These are phyloP conservation scores for Corella eumyota DNA, from an alignment of 23 tunicate species.

Conservation along the genomic window DNA sequence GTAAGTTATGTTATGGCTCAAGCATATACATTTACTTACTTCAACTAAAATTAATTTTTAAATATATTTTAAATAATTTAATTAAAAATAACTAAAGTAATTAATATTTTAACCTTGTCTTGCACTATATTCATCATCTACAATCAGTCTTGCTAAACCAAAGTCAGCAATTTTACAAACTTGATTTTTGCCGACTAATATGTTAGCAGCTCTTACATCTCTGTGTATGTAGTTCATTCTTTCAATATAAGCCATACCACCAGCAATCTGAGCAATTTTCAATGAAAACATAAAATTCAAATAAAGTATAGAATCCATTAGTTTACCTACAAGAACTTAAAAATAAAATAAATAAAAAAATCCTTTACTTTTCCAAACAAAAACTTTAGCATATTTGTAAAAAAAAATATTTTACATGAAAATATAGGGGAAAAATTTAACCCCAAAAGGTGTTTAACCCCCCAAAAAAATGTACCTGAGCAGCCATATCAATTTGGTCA, in stretches of 20 bases:
- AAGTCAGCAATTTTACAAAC: slow-evolving; percentile 97
- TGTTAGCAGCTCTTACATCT: slow-evolving; percentile 97
- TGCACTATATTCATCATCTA: slow-evolving; percentile 92
- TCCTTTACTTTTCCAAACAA: neutral
- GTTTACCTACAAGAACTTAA: neutral
- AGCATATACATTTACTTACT: too few relatives aligned
- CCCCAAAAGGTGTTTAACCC: neutral
- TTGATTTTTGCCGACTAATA: slow-evolving; percentile 92
- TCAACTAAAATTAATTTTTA: too few relatives aligned
- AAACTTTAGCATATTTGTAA: neutral
- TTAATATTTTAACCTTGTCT: slow-evolving; percentile 88
- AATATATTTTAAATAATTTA: too few relatives aligned
- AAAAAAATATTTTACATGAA: neutral
- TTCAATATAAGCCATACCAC: slow-evolving; percentile 99
- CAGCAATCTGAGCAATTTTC: slow-evolving; percentile 72
- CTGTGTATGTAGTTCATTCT: slow-evolving; percentile 98
- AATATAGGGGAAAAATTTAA: neutral
- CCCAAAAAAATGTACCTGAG: slow-evolving; percentile 38
- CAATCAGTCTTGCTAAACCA: slow-evolving; percentile 93
- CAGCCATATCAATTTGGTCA: slow-evolving; percentile 90
- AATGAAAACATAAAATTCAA: neutral
- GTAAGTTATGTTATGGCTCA: too few relatives aligned
- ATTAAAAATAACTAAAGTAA: too few relatives aligned
- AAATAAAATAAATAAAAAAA: neutral
- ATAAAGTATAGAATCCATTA: neutral